Evolutionary conservation across 2,113 vertebrate genomes (phyloP).

Genomic region (Sturnira hondurensis): DNA sequence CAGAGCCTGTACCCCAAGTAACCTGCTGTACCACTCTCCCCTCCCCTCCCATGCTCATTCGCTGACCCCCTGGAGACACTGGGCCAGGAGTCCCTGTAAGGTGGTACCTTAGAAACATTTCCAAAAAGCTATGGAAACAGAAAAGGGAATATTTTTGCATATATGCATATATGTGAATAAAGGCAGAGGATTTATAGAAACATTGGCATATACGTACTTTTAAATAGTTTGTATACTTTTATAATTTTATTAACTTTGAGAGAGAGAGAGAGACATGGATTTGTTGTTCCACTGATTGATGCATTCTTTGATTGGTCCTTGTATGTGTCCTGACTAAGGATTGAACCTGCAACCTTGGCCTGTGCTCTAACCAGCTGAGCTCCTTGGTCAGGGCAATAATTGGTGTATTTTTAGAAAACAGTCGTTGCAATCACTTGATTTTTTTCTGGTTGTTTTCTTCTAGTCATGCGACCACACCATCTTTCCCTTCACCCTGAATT

Average conservation of each 20-base stretch:
- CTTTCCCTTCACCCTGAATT: background rate
- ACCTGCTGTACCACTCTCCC: fast-evolving
- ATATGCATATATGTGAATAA: background rate
- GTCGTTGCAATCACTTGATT: background rate
- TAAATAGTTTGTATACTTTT: background rate
- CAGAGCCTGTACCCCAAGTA: fast-evolving
- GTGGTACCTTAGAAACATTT: background rate
- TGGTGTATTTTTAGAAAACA: background rate
- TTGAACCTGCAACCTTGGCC: no score
- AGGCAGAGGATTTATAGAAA: background rate
- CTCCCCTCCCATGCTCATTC: no score
- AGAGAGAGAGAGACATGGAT: no score
- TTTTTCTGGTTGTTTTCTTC: background rate
- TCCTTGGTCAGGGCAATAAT: background rate
- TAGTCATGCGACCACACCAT: background rate
- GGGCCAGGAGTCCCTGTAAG: fast-evolving
- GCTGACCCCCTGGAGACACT: background rate
- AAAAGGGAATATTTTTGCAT: background rate
- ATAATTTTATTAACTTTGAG: no score
- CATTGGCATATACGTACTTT: background rate
- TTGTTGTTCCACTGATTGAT: no score
- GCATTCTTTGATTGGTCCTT: no score
- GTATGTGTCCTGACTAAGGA: no score
- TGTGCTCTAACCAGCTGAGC: background rate
- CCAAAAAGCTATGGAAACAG: background rate